Base-by-base conservation (phyloP, 2,888 invertebrate genomes). In the Plutella xylostella region DNA sequence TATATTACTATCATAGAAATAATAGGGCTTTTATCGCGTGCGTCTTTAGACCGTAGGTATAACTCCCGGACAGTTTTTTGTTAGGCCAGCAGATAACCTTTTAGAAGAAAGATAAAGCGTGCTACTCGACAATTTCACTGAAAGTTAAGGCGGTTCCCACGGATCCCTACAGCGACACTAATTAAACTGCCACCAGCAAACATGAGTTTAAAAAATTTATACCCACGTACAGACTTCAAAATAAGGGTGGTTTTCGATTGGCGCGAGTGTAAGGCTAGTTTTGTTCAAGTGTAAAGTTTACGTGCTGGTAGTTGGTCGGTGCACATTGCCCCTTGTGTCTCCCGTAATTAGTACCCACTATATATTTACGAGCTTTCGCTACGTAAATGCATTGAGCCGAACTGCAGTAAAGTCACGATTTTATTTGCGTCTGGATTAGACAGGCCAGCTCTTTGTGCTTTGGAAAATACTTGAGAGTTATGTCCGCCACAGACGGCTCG, bases 61-160 rank as follows among this genome's bases (percentile, higher is more conserved):
- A n/a, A n/a, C n/a, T n/a, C n/a, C n/a, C n/a, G n/a, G n/a, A n/a
- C n/a, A n/a, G n/a, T n/a, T n/a, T n/a, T n/a, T n/a, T n/a, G n/a
- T 12, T 28, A 28, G 28, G 6, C 28, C 11, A 53, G 43, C 9
- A 54, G 60, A 61, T 61, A 58, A 60, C 61, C 62, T 63, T 56
- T 56, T 53, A 51, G 46, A 43, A 43, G 47, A 48, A 49, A 45
- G 48, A 35, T 42, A 48, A 48, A 30, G 41, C 19, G 17, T 4
- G 3, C 2, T 14, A 14, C 30, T 31, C 47, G 42, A 46, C 49
- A 59, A 53, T 59, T 62, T 55, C 52, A 49, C 56, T 51, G 54
- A 48, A 53, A 53, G 48, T 33, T 21, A 22, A 17, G 48, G 47
- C 49, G 50, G 43, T 51, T 56, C 55, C 51, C 55, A 56, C 51